Evolutionary conservation across 2,797 vertebrate species (phyloP), one percentile per base, ranked within the genome.

Genomic region (Manis pentadactyla): DNA sequence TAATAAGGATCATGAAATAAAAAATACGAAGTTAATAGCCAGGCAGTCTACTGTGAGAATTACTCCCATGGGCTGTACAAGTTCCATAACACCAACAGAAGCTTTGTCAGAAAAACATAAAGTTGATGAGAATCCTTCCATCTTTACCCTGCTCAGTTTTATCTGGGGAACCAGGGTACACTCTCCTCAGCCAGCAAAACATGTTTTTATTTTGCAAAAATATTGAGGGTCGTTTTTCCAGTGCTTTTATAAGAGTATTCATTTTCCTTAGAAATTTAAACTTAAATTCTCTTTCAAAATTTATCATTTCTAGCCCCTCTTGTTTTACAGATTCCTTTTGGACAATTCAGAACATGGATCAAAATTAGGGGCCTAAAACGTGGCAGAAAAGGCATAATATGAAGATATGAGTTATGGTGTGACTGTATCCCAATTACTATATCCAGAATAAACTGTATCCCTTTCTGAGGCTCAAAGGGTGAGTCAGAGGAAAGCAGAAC

Each of bases 401-500:
- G 49, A 92, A 91, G 46, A 78, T 39, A 31, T 81, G 53, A 95
- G 69, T 90, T 96, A 95, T 96, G 37, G 27, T 92, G 42, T 87
- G 79, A 97, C 89, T 92, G 1, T 59, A 92, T 68, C n/a, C 31
- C 31, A 95, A 97, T 87, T 92, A 93, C 31, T 96, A 59, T 84
- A 96, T 95, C 31, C 93, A 96, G 95, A 97, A 94, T 96, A 95
- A 89, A 96, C 90, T 78, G 5, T 87, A 85, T 94, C 61, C 55
- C 57, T 92, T 94, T 89, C 37, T 34, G 74, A 87, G 53, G 66
- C 86, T 96, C 81, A 85, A 95, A 95, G n/a, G 46, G 34, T 96
- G 97, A 98, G 92, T 97, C 96, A 97, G 96, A 96, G 84, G 69
- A 85, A 97, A 85, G 27, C 42, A 90, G 81, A 92, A 94, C 55